Evolutionary conservation across 2,797 vertebrate genomes (phyloP).

Genomic region (Gallinago nigripennis): DNA sequence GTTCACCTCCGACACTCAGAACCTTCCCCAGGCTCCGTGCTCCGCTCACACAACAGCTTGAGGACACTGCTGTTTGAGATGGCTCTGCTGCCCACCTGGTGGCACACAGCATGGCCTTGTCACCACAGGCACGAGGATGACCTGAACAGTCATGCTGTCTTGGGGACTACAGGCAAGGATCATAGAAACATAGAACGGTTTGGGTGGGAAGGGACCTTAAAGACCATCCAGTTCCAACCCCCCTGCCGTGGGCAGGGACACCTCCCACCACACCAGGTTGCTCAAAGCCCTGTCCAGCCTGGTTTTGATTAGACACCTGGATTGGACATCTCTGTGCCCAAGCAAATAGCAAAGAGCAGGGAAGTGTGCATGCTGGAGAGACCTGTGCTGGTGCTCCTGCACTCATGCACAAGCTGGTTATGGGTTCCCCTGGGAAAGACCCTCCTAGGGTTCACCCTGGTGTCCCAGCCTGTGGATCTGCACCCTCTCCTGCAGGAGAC

Average conservation of each 20-base stretch:
- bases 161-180: accelerated
- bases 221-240: too few relatives aligned
- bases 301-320: neutral
- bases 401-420: neutral
- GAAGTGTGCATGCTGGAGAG: accelerated
- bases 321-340: neutral
- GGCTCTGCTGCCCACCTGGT: neutral
- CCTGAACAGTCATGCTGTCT: accelerated
- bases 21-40: neutral
- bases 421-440: neutral
- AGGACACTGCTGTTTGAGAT: neutral
- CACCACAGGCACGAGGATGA: neutral
- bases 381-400: neutral
- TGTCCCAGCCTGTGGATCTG: neutral
- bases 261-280: neutral
- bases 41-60: accelerated
- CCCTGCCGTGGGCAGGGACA: neutral
- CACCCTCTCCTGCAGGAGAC: neutral
- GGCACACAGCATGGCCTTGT: neutral
- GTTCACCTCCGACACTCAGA: neutral
- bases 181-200: too few relatives aligned
- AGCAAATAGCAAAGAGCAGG: neutral
- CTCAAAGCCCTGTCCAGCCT: neutral
- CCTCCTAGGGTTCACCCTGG: neutral
- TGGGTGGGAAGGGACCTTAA: too few relatives aligned